Conservation (phyloP, 1,140 invertebrate genomes). For the Lithobius niger region DNA sequence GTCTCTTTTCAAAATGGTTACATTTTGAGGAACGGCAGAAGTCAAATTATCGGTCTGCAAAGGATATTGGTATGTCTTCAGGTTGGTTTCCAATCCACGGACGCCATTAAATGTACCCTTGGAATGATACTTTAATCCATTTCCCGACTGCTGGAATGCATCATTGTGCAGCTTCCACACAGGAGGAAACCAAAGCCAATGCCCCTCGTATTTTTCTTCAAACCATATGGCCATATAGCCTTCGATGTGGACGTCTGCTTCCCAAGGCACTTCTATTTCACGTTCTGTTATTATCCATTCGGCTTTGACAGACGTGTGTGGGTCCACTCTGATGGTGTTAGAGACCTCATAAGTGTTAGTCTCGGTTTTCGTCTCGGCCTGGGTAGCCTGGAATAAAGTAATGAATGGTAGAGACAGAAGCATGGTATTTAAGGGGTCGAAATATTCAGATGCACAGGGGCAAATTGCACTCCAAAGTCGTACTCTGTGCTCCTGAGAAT, state of each 20-base stretch:
- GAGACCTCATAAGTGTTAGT: not conserved
- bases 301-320: not conserved
- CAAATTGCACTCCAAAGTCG: no score
- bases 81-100: not conserved
- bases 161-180: not conserved
- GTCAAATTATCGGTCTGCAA: no score
- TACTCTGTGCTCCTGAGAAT: no score
- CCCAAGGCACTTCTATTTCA: not conserved
- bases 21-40: no score
- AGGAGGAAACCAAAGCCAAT: not conserved
- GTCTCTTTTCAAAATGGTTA: no score
- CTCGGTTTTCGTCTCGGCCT: not conserved
- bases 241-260: not conserved
- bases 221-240: not conserved
- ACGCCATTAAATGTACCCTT: not conserved
- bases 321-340: not conserved
- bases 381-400: not conserved
- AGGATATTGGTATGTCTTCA: constrained; percentile 3
- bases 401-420: no score
- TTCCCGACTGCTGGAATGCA: not conserved
- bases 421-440: no score
- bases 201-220: not conserved
- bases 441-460: no score
- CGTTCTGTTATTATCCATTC: not conserved
- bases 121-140: not conserved